Evolutionary conservation across 2,888 invertebrate species (phyloP), one percentile per base, ranked within the genome.

Genomic region (Beris chalybata): DNA sequence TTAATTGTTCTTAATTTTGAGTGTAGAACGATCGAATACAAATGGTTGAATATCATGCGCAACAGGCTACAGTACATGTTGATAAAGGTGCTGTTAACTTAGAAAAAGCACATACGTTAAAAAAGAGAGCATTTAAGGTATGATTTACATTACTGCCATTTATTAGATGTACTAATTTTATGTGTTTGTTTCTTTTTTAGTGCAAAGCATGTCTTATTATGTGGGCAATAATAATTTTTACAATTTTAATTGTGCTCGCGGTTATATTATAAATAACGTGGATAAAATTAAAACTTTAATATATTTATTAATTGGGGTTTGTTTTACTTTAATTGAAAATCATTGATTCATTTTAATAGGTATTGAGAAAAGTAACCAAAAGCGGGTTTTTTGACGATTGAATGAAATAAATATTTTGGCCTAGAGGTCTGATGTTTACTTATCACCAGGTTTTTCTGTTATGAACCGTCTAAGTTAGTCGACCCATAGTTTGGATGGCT

Each of bases 11-110:
- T 22, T 22, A 22, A 22, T 22, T 22, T 3, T 22, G 22, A 22
- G 3, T 22, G 2, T 38, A 77, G 74, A 79, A 78, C 68, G 79
- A 80, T 67, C 75, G 76, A 47, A 79, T 81, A 67, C 79, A 80
- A 69, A 73, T 80, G 12, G 79, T 81, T 0, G 81, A 81, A 71
- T 80, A 77, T 67, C 79, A 81, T 72, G 80, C 80, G 11, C 77
- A 79, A 55, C 78, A 78, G 65, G 81, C 81, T 4, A 73, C 77
- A 1, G 70, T 76, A 0, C 75, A 74, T 56, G 77, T 79, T 5
- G 80, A 79, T 67, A 78, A 78, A 63, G 81, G 79, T 12, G 75
- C 76, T n/a, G 76, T 72, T 52, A 75, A 81, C 56, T 70, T 74
- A 4, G 74, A 74, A 44, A 70, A 74, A 64, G 74, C 75, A 0